Evolutionary conservation across 1,140 invertebrate species (phyloP), one percentile per base, ranked within the genome.

Genomic region (Anastrepha obliqua): DNA sequence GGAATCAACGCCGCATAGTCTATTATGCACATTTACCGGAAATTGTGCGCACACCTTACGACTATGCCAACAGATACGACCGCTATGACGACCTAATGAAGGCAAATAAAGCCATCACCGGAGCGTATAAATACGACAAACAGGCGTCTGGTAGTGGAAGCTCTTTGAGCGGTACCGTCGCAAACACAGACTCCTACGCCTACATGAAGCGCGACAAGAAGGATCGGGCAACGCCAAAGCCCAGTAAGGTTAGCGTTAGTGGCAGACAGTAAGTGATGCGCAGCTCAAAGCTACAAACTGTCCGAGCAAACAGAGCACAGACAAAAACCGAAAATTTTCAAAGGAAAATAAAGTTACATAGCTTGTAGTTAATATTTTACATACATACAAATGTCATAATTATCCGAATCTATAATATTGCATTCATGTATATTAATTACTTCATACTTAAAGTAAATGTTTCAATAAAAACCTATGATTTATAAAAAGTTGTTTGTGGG

Each of bases 1-100:
- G 92, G 0, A 90, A 90, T 78, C 92, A 93, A 85, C 90, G 92
- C 6, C 90, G 94, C 20, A 94, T 94, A 29, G 91, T 94, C 60
- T 94, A 94, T 88, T 94, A 94, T 87, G 94, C 94, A 58, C 94
- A 94, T 88, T 89, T 94, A 11, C 94, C 94, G 3, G 94, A 94
- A 89, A 91, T 94, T 59, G 92, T 94, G 0, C 90, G 94, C 58
- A 93, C 90, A 8, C 92, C 93, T 2, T 92, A 93, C 17, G 92
- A 92, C 51, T 88, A 88, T 74, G 55, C 86, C 2, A 88, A 87
- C 29, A 47, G 70, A n/a, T 87, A 88, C 44, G 88, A 88, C 65
- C 88, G 86, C 58, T 88, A 88, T 62, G 88, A 87, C 42, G 88
- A 86, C 17, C 39, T 67, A 13, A 20, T 87, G 39, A 85, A 64